Evolutionary conservation across 2,797 vertebrate genomes (phyloP), one percentile per base, ranked within the genome.

Genomic region (Pachyuromys duprasi): DNA sequence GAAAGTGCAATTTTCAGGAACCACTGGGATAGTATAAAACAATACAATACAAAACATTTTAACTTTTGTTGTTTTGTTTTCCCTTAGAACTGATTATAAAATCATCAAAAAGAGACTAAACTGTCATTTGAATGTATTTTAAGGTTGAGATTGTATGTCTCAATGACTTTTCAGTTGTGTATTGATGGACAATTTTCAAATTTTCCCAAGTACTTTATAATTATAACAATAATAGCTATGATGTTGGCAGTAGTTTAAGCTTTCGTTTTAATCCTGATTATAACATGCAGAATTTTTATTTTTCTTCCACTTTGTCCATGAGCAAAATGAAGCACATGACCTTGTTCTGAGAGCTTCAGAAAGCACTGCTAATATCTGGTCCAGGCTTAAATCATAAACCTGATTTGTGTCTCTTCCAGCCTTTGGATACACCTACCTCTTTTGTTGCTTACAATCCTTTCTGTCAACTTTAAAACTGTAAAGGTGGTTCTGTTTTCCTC

Each of bases 41-140:
- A 8, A 49, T 49, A 49, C 8, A 49, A 55, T 14, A 14, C 7
- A 62, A 78, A 4, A 65, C 26, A 86, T 39, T 42, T 94, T 75
- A 13, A 67, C 83, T 63, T 83, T 74, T 91, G 36, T 20, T 86
- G 31, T 17, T 93, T 81, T 15, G 26, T 88, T 57, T 42, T 49
- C 49, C 83, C 45, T 31, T 55, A 78, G 15, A 93, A 67, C 12
- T 80, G 84, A 12, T 78, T 89, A 76, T 42, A 67, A 8, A 95
- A 67, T 22, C 33, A 90, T 63, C 62, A 83, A 24, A 63, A 63
- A 86, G 80, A 70, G 11, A 55, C 36, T 1, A 72, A 76, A 72
- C 42, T 79, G 11, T 36, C 53, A 91, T 86, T 89, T 12, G 26
- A 88, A 94, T 82, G 42, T 89, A 88, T 91, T 42, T 55, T 45